Percentiles rank a stretch among this genome's conserved stretches.
These are phyloP conservation scores for Macrobrachium nipponense DNA, from an alignment of 1,140 invertebrate genomes.

Conservation along the genomic window DNA sequence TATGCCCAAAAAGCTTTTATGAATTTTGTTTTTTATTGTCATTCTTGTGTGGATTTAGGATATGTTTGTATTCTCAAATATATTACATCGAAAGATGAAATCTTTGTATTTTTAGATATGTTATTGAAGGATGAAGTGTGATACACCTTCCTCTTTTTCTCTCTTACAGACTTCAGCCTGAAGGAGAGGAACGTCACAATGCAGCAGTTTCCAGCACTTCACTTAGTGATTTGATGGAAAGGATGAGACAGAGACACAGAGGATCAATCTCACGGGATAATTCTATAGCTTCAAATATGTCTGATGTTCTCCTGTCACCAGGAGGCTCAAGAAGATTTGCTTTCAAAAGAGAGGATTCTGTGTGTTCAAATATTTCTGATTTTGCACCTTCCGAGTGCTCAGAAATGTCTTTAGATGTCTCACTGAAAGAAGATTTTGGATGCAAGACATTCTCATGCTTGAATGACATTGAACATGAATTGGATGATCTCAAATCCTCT, in stretches of 20 bases:
- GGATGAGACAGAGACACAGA: constrained; percentile 36
- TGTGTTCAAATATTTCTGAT: constrained; percentile 52
- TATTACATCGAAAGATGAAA: no score
- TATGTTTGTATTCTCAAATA: no score
- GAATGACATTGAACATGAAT: constrained; percentile 50
- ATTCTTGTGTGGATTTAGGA: no score
- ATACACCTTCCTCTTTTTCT: background rate
- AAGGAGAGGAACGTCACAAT: constrained; percentile 33
- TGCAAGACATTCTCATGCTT: constrained; percentile 33
- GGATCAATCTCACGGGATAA: constrained; percentile 45
- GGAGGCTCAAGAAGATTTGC: constrained; percentile 23
- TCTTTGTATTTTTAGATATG: no score
- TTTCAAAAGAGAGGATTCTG: constrained; percentile 52
- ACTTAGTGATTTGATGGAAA: constrained; percentile 54
- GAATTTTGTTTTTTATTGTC: background rate
- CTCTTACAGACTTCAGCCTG: constrained; percentile 31
- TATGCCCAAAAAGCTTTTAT: no score
- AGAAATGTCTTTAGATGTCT: constrained; percentile 50
- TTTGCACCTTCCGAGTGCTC: constrained; percentile 55
- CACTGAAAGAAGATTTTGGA: constrained; percentile 42
- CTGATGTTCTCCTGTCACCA: constrained; percentile 36
- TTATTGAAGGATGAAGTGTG: background rate
- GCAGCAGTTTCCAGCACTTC: constrained; percentile 42
- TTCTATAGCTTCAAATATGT: constrained; percentile 47
- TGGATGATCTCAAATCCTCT: constrained; percentile 49